Evolutionary conservation across 1,140 invertebrate species (phyloP), one percentile per base, ranked within the genome.

Genomic region (Anagrus nilaparvatae): DNA sequence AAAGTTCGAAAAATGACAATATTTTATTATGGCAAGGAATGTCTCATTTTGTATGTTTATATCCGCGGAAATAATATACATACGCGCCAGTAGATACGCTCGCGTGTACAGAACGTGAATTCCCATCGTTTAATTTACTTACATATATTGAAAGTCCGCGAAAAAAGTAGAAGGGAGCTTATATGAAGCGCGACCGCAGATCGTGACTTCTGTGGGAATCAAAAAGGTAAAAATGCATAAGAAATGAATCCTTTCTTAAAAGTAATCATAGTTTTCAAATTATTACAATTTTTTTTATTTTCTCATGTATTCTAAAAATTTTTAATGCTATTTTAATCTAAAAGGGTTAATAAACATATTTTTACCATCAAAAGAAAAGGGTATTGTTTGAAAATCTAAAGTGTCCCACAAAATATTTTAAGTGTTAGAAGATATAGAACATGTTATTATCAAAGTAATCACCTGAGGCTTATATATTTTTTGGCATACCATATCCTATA

Each of bases 171-270:
- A 43, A 48, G 52, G 13, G 47, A 47, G 52, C 43, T 47, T 55
- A 55, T 63, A 63, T 65, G 60, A 63, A 63, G 53, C 59, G 61
- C 60, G 61, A 64, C 62, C 59, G 54, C 62, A 58, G 58, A 67
- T 67, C 62, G 60, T 65, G 61, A 66, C 63, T 66, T 59, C 56
- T 66, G 65, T 66, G 65, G 63, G 63, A 66, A 65, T 60, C 55
- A 56, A 47, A 44, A 57, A 61, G 58, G 50, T 52, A 57, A 61
- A 57, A 56, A 59, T 40, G 41, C 40, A 18, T 46, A 40, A 37
- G 33, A 46, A 46, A 46, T 46, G 48, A n/a, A n/a, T n/a, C n/a
- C n/a, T n/a, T n/a, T n/a, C n/a, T n/a, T n/a, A n/a, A n/a, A n/a
- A n/a, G n/a, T n/a, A n/a, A n/a, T n/a, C n/a, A n/a, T n/a, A n/a